Percentiles rank a stretch among this genome's conserved stretches.
phyloP scores from a whole-genome alignment of 2,888 invertebrate genomes.

The Flexamia atlantica region DNA sequence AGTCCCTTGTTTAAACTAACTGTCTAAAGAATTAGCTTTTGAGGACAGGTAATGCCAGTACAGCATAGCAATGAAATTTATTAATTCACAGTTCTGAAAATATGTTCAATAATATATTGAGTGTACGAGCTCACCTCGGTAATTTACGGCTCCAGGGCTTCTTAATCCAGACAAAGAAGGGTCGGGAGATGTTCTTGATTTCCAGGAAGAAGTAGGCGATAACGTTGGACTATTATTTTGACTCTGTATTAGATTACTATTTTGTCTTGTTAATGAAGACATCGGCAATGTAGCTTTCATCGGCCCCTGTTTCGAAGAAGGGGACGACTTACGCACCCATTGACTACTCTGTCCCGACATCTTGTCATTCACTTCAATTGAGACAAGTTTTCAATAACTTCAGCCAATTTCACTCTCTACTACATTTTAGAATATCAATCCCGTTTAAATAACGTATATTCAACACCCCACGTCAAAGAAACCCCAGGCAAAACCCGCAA shows the following conservation, averaged over 20 bases:
- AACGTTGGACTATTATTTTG: conserved; percentile 82
- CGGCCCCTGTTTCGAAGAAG: conserved; percentile 80
- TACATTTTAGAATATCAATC: conserved; percentile 9
- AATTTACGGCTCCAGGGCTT: conserved; percentile 85
- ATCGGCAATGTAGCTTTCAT: conserved; percentile 88
- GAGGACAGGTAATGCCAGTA: too few species aligned
- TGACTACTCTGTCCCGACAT: conserved; percentile 78
- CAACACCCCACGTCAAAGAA: neutral
- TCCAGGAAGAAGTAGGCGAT: conserved; percentile 83
- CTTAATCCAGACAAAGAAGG: conserved; percentile 84
- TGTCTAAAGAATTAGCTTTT: too few species aligned
- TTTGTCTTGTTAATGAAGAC: conserved; percentile 83
- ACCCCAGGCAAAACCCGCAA: neutral
- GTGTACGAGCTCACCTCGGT: conserved; percentile 79
- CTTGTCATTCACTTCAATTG: conserved; percentile 67
- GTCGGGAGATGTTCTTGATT: conserved; percentile 82
- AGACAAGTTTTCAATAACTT: conserved; percentile 31
- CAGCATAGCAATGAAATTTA: too few species aligned
- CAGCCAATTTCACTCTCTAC: neutral
- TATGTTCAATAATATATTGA: neutral
- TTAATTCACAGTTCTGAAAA: too few species aligned
- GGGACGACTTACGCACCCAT: conserved; percentile 82
- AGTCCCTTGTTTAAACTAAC: too few species aligned
- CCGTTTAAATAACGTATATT: neutral
- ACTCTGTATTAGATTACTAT: conserved; percentile 79